Base-by-base conservation (phyloP, 1,140 invertebrate species). In the Calycopis cecrops region DNA sequence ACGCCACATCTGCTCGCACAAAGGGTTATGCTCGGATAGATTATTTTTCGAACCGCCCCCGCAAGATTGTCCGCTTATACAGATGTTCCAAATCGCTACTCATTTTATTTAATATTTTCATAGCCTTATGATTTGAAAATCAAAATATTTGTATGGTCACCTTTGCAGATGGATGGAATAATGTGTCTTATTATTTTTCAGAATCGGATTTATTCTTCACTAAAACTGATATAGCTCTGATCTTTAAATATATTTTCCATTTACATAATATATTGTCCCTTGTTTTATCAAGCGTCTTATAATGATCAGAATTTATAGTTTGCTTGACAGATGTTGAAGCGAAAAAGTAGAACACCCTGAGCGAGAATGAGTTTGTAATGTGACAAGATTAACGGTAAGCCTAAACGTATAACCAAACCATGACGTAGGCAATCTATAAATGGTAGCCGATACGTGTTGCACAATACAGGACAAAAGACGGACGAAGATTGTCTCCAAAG, bases 1-100 rank as follows among this genome's bases (percentile, higher is more conserved):
- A 87, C 83, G 80, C 73, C 79, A 84, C 84, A 87, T 87, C 84
- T 87, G 84, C 76, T 71, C 59, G 61, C 75, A 85, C 81, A 87
- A 87, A 85, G 84, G 84, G 84, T 87, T 86, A 77, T 67, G 72
- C 71, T 70, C 67, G 71, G 79, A 82, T 83, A 83, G 84, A 87
- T 85, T 87, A 87, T 85, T 87, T 85, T 83, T 78, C 79, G 76
- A 82, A 76, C 76, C 74, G 73, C 78, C 81, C 81, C 74, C 81
- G 78, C 78, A 82, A 87, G 79, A 85, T 87, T 80, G 77, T 69
- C 70, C 79, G 74, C 72, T 72, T 84, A 87, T 87, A 87, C 81
- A 87, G 84, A 85, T 85, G 84, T 79, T 79, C 73, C 58, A 48
- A 73, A 55, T 72, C 67, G 40, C 18, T 47, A 18, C 40, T 44